These are phyloP conservation scores for Heliconius ethilla DNA, from an alignment of 2,888 invertebrate genomes.

Conservation along the genomic window DNA sequence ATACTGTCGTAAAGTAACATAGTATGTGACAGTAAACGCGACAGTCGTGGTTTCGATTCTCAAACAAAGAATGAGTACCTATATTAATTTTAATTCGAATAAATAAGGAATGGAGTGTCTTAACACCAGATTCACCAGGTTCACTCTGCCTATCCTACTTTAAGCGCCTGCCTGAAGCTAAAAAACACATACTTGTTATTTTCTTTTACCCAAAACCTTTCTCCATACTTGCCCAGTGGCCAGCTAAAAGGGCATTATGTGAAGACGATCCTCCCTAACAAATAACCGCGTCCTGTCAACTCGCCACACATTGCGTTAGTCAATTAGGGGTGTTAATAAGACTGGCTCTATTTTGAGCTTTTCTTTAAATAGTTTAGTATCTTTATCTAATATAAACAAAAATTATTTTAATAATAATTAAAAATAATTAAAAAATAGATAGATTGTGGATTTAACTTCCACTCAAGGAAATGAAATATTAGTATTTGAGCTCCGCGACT, in stretches of 20 bases:
- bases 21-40: too few species aligned
- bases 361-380: neutral
- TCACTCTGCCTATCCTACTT: too few species aligned
- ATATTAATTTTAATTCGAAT: too few species aligned
- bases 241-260: constrained; percentile 38
- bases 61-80: too few species aligned
- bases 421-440: too few species aligned
- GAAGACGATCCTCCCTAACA: constrained; percentile 36
- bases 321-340: constrained; percentile 38
- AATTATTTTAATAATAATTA: neutral
- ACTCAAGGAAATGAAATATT: neutral
- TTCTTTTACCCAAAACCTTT: neutral
- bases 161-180: neutral
- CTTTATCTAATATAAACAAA: neutral
- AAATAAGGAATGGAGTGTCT: too few species aligned
- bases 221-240: constrained; percentile 31
- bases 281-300: constrained; percentile 25
- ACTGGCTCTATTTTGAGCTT: neutral
- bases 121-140: too few species aligned
- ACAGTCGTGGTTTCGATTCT: too few species aligned
- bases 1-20: too few species aligned
- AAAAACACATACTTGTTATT: neutral
- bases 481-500: neutral
- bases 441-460: neutral
- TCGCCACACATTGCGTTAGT: constrained; percentile 26